Base-by-base conservation (phyloP, 2,888 invertebrate genomes). In the Notocelia uddmanniana region DNA sequence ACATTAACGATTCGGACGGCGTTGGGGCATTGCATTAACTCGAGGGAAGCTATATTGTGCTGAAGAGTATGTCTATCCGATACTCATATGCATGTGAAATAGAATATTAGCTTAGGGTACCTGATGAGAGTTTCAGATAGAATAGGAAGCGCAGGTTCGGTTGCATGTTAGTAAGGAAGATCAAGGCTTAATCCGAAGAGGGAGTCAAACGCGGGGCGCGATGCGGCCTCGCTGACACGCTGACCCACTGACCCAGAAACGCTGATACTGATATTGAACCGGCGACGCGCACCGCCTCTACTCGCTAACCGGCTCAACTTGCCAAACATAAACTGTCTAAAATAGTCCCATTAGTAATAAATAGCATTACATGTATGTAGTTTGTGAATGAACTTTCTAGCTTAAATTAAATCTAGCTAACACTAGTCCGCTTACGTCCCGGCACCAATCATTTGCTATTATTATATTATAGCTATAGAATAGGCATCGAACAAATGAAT, bases 181-280 rank as follows among this genome's bases (percentile, higher is more conserved):
- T 85, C 87, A 84, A 84, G 85, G 85, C 78, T 78, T 82, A 81
- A 83, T 79, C 79, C 79, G 77, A 73, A 77, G 74, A 76, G 78
- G 78, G 74, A 34, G 21, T 54, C 37, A 10, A 54, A 80, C 70
- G 77, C 77, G 76, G 74, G 76, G 79, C 75, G 80, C 77, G 81
- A 81, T 76, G 85, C 79, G 87, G 64, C 80, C 84, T 83, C 83
- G 81, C 80, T 81, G 91, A 86, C 93, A 89, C 83, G 85, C 85
- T 93, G 93, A 88, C 93, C 92, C 90, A 93, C 93, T 93, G 88
- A 92, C 93, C 93, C 88, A 93, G 90, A 90, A 91, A 86, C 83
- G 85, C 87, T 92, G 92, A 71, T 72, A 72, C 87, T 92, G 93
- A 92, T 93, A 93, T 93, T 93, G 93, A 93, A 93, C 93, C 92